Base-by-base conservation (phyloP, 53 echinoderm and acorn worm genomes). In the Mesocentrotus franciscanus region DNA sequence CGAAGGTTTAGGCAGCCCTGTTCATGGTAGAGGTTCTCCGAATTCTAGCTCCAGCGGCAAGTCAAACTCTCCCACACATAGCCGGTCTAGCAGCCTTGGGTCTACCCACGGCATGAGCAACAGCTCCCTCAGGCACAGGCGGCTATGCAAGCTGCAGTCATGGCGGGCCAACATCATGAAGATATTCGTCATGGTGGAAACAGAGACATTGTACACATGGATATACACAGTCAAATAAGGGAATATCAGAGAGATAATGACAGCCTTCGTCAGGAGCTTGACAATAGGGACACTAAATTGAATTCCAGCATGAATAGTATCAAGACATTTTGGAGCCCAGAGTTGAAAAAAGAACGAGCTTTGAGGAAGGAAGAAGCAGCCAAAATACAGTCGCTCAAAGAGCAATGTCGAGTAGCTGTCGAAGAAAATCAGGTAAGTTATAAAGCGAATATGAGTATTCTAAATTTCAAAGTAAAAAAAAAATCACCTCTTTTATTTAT, bases 261-360 rank as follows among this genome's bases (percentile, higher is more conserved):
- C 61, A 68, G 95, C 83, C 95, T 97, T 56, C 97, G 97, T 85
- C 98, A 99, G 74, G 99, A 99, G 71, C 91, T 99, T 29, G 99
- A 99, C 60, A 96, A 97, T 58, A 98, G 96, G 85, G 99, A 99
- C 81, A 92, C 97, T 62, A 99, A 99, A 91, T 95, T 99, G 71
- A 97, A 96, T 92, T 99, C 99, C 49, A 98, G 98, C 84, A 99
- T 99, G 99, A 99, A 99, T 94, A 99, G 99, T 95, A 99, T 99
- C 92, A 99, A 99, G 92, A 99, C 99, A 58, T 99, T 99, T 93
- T 99, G 99, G 99, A 99, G 99, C 83, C 99, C 99, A 15, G 99
- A 99, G 94, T 78, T 99, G 92, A 99, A 99, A 92, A 99, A 99
- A 61, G 99, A 99, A 93, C 95, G 99, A 71, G 99, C 99, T 3